phyloP scores from a whole-genome alignment of 2,797 vertebrate genomes.

The Acrossocheilus wenchowensis region DNA sequence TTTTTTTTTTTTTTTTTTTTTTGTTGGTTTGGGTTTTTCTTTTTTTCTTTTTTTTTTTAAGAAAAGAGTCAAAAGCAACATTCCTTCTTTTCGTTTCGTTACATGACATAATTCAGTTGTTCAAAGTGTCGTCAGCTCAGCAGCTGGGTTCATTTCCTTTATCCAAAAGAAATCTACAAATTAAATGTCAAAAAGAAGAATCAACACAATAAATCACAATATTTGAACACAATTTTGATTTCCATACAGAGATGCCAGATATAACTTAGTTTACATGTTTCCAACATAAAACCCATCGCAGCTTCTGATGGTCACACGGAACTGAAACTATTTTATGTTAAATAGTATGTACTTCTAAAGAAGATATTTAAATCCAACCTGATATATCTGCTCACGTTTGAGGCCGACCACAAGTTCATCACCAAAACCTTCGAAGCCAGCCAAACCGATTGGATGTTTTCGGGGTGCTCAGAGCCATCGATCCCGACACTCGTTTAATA shows the following conservation, averaged over 20 bases:
- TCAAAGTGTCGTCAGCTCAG: constrained; percentile 84
- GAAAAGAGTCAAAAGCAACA: constrained; percentile 86
- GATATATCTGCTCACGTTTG: constrained; percentile 70
- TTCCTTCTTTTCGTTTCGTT: constrained; percentile 76
- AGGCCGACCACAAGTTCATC: constrained; percentile 72
- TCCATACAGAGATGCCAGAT: constrained; percentile 84
- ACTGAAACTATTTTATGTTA: constrained; percentile 72
- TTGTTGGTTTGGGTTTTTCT: constrained; percentile 49
- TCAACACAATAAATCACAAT: constrained; percentile 83
- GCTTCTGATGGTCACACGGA: constrained; percentile 72
- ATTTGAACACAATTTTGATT: constrained; percentile 80
- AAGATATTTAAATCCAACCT: constrained; percentile 74
- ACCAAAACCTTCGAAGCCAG: constrained; percentile 78
- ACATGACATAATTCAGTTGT: constrained; percentile 72
- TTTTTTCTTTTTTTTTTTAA: constrained; percentile 62
- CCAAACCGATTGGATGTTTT: constrained; percentile 67
- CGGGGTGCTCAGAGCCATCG: constrained; percentile 69
- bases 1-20: constrained; percentile 51
- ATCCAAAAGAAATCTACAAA: constrained; percentile 66
- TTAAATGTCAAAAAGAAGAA: constrained; percentile 69
- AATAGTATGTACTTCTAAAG: constrained; percentile 74
- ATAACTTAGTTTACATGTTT: constrained; percentile 81
- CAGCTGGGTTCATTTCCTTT: constrained; percentile 68
- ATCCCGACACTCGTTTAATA: constrained; percentile 88
- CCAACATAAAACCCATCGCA: constrained; percentile 78